Percentiles rank a stretch among this genome's conserved stretches.
phyloP scores from a whole-genome alignment of 2,888 invertebrate genomes.

The Lasioglossum pauxillum region DNA sequence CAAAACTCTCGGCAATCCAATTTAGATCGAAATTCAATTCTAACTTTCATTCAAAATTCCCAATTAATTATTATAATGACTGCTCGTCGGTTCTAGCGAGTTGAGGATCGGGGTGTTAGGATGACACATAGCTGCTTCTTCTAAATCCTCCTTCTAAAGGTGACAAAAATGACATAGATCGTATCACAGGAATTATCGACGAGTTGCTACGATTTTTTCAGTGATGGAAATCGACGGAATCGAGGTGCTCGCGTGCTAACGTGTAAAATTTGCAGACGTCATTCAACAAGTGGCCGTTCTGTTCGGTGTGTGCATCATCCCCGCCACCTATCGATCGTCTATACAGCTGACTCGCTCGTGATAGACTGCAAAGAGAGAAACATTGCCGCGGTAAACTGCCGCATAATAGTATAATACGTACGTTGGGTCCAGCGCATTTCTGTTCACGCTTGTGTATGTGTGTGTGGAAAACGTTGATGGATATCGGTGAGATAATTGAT shows the following conservation, averaged over 20 bases:
- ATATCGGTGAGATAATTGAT: conserved; percentile 19
- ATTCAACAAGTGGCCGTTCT: conserved; percentile 64
- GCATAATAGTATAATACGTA: conserved; percentile 37
- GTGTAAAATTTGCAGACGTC: conserved; percentile 43
- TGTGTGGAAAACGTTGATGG: conserved; percentile 15
- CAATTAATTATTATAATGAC: not conserved
- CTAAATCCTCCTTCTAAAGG: not conserved
- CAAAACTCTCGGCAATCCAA: too few species aligned
- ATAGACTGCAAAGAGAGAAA: conserved; percentile 47
- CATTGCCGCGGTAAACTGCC: conserved; percentile 44
- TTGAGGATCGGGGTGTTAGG: not conserved
- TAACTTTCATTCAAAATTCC: not conserved
- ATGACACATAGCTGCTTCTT: not conserved
- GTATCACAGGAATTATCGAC: not conserved
- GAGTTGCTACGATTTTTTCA: not conserved
- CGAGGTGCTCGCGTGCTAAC: not conserved
- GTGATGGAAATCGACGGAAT: not conserved
- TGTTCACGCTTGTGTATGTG: not conserved
- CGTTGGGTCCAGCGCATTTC: conserved; percentile 28
- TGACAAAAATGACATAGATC: not conserved
- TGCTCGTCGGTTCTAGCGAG: not conserved
- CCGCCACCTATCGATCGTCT: conserved; percentile 51
- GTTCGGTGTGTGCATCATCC: conserved; percentile 43
- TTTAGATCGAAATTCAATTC: too few species aligned
- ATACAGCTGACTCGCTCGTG: conserved; percentile 42